Percentiles rank a stretch among this genome's conserved stretches.
Conservation (phyloP, 35 echinoderm and acorn worm genomes). For the Heliocidaris erythrogramma region DNA sequence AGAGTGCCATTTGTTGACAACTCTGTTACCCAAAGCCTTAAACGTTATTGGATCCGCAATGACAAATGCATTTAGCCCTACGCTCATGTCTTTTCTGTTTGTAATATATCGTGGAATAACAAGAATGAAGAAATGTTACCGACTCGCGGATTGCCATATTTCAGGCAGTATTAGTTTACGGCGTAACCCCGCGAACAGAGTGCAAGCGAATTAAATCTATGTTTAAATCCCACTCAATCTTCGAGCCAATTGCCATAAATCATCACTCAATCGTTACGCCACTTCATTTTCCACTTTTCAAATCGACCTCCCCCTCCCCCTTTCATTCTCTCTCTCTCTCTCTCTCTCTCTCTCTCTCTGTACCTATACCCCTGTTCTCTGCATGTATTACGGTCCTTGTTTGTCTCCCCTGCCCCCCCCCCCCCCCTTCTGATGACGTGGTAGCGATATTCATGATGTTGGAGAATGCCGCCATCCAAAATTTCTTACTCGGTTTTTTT, state of each 20-base stretch:
- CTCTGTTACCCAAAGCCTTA: background rate
- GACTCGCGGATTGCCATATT: background rate
- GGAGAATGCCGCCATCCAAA: too few species aligned
- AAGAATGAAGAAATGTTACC: background rate
- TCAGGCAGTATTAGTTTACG: background rate
- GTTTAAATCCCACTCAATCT: background rate
- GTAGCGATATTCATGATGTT: too few species aligned
- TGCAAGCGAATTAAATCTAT: conserved; percentile 29
- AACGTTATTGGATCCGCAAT: background rate
- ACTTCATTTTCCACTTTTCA: background rate
- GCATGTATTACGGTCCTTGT: too few species aligned
- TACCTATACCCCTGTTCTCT: background rate
- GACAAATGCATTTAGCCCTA: background rate
- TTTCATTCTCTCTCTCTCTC: background rate
- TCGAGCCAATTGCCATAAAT: conserved; percentile 3
- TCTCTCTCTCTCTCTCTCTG: background rate
- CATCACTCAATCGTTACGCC: conserved; percentile 24
- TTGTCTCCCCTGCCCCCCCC: too few species aligned
- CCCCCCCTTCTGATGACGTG: too few species aligned
- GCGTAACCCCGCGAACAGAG: conserved; percentile 20
- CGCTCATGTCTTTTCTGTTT: background rate
- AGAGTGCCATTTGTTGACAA: background rate
- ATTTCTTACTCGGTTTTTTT: too few species aligned
- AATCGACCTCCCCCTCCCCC: too few species aligned
- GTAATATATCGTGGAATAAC: background rate